A percentile compares a stretch with the other conserved stretches of the same genome.
These are phyloP conservation scores for Apostichopus japonicus DNA, from an alignment of 35 echinoderm and acorn worm species.

Conservation along the genomic window DNA sequence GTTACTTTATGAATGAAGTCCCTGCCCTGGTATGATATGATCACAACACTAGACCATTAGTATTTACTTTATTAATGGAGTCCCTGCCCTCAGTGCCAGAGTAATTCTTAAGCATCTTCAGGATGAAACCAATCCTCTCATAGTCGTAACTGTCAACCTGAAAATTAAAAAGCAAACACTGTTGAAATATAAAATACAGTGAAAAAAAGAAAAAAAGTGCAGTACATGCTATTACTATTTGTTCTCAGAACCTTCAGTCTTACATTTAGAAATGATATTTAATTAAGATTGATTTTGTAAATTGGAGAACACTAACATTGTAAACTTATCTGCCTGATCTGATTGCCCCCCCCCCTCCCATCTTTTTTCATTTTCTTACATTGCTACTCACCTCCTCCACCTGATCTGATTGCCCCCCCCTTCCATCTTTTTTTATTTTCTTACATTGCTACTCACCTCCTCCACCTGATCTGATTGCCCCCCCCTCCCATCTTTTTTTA, in stretches of 20 bases:
- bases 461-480: no score
- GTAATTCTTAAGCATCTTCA: conserved; percentile 49
- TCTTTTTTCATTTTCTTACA: not conserved
- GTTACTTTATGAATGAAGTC: no score
- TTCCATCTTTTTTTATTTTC: not conserved
- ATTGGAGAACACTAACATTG: no score
- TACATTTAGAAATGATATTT: no score
- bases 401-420: no score
- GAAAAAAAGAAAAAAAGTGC: no score
- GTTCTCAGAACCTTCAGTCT: no score
- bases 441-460: not conserved
- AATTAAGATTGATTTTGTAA: no score
- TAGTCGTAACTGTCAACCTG: conserved; percentile 96
- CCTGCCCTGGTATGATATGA: no score
- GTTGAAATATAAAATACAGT: not conserved
- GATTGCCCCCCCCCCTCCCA: not conserved
- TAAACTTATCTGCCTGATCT: no score
- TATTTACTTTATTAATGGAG: conserved; percentile 54
- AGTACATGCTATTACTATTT: no score
- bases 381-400: conserved; percentile 8
- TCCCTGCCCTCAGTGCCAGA: conserved; percentile 11
- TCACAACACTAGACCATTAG: no score
- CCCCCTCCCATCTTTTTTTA: not conserved
- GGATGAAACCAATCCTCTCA: conserved; percentile 70
- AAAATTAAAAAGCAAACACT: not conserved